phyloP scores from a whole-genome alignment of 2,888 invertebrate species.

The Eupeodes latifasciatus region DNA sequence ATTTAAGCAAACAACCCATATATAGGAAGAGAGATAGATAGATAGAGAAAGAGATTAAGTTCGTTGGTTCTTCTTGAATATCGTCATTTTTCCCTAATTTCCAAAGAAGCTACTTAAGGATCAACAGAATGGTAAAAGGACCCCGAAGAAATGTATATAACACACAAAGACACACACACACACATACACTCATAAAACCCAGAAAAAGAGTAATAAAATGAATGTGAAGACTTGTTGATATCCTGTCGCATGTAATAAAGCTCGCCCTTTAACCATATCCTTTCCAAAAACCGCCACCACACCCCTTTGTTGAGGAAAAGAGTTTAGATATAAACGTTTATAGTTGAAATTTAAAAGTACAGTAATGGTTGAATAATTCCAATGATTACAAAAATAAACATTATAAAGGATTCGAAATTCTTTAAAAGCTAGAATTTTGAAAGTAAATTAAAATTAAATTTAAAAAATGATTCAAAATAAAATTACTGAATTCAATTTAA shows the following conservation, averaged over 20 bases:
- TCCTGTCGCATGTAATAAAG: constrained; percentile 75
- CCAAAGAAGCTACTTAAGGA: constrained; percentile 43
- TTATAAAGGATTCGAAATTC: background rate
- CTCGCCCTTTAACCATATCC: constrained; percentile 49
- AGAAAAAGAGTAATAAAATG: constrained; percentile 44
- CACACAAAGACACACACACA: background rate
- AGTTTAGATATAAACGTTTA: constrained; percentile 15
- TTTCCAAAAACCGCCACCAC: constrained; percentile 38
- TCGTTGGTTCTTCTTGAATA: constrained; percentile 32
- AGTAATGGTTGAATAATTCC: no score
- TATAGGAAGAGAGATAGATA: background rate
- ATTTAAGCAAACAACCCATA: constrained; percentile 35
- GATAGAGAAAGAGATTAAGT: constrained; percentile 5
- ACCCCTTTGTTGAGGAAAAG: constrained; percentile 15
- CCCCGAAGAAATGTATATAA: constrained; percentile 7
- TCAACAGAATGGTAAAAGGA: constrained; percentile 47
- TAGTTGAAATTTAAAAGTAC: no score
- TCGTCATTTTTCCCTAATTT: constrained; percentile 36
- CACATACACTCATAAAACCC: constrained; percentile 6
- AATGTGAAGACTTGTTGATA: constrained; percentile 74
- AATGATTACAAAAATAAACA: no score
- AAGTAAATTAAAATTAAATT: background rate
- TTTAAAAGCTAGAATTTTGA: background rate
- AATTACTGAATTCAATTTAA: background rate
- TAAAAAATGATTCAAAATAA: background rate